Conservation (phyloP, 2,888 invertebrate species). For the Polyploca ridens region DNA sequence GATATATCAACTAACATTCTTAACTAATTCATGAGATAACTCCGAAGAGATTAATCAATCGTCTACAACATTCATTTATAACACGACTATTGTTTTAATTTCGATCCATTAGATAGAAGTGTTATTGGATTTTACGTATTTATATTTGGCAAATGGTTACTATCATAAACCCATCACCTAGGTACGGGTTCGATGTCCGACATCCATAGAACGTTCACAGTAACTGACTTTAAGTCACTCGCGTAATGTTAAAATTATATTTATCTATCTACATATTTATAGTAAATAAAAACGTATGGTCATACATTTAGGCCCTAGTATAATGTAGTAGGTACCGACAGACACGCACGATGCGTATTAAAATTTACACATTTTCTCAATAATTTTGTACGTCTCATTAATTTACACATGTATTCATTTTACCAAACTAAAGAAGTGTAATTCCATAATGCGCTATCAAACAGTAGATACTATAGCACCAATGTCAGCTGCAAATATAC, state of each 20-base stretch:
- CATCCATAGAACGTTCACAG: slow-evolving; percentile 56
- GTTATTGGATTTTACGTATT: slow-evolving; percentile 66
- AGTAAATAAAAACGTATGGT: slow-evolving; percentile 36
- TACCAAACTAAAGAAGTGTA: slow-evolving; percentile 18
- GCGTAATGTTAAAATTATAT: slow-evolving; percentile 47
- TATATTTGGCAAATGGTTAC: slow-evolving; percentile 79
- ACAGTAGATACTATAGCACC: slow-evolving; percentile 73
- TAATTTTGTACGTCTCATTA: slow-evolving; percentile 49
- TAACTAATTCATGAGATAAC: slow-evolving; percentile 74
- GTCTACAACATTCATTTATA: slow-evolving; percentile 62
- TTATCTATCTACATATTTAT: slow-evolving; percentile 64
- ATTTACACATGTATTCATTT: slow-evolving; percentile 31
- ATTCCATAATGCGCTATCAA: slow-evolving; percentile 47
- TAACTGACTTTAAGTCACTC: slow-evolving; percentile 71
- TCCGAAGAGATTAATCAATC: slow-evolving; percentile 62
- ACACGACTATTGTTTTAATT: slow-evolving; percentile 48
- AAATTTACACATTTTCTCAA: slow-evolving; percentile 15
- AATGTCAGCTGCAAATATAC: slow-evolving; percentile 77
- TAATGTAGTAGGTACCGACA: neutral
- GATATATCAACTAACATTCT: slow-evolving; percentile 71
- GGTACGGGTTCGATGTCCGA: slow-evolving; percentile 58
- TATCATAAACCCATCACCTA: slow-evolving; percentile 59
- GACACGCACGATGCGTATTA: slow-evolving; percentile 7
- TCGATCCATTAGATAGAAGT: slow-evolving; percentile 32
- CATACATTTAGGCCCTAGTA: neutral